Evolutionary conservation across 2,888 invertebrate species (phyloP), one percentile per base, ranked within the genome.

Genomic region (Catocala sponsa): DNA sequence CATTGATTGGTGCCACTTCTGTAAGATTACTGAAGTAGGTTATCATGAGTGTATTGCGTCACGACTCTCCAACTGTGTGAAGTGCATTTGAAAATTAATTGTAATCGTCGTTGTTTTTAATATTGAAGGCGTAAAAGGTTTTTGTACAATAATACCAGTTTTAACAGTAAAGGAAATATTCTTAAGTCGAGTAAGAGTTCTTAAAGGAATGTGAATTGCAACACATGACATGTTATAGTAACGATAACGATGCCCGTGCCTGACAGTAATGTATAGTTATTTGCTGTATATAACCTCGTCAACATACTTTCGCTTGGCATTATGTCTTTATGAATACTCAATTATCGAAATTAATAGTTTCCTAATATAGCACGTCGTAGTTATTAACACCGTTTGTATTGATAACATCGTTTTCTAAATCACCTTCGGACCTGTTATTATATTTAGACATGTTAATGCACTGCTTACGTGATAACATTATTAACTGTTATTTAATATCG

Each of bases 281-380:
- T 25, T 25, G 25, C 25, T 25, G 25, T 38, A 38, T 38, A 38
- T 9, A 38, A 38, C 0, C 35, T 38, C 35, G 35, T 38, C 35
- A 7, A 9, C 35, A 7, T 7, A 9, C 35, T 38, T 38, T 38
- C 35, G 6, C 35, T 38, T 38, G 1, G 35, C 9, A 9, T 38
- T n/a, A 32, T 25, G 32, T 13, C 11, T 9, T 13, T 42, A 56
- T 55, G 44, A 55, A 35, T 49, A 46, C 38, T 59, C 43, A 52
- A 55, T 64, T 59, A 12, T 38, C 35, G 33, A 47, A 44, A 49
- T 54, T 38, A 50, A 46, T 15, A 33, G 46, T 13, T 9, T 46
- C 13, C 43, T 59, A 41, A 52, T 43, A 38, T 56, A 56, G 75
- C 63, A 25, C 69, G 62, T 76, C 76, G 66, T 73, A 73, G 68